A percentile compares a stretch with the other conserved stretches of the same genome.
Evolutionary conservation across 2,797 vertebrate genomes (phyloP).

Genomic region (Sebastes nivosus): DNA sequence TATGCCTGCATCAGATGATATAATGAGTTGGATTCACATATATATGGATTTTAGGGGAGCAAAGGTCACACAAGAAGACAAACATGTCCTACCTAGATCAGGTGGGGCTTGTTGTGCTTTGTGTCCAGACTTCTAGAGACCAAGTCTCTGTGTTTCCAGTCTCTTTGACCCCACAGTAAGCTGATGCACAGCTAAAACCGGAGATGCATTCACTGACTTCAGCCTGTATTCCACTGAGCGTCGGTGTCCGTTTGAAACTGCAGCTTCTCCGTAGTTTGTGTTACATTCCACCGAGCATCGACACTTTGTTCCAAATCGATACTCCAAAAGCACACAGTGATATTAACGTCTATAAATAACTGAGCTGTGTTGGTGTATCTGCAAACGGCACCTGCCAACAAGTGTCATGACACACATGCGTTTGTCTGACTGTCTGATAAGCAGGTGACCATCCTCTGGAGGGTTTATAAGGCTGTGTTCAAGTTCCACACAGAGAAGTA

Average conservation of each 20-base stretch:
- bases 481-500: conserved; percentile 54
- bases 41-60: not conserved
- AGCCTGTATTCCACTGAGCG: conserved; percentile 51
- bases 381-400: conserved; percentile 49
- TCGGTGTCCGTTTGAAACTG: conserved; percentile 29
- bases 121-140: conserved; percentile 64
- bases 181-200: conserved; percentile 17
- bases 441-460: conserved; percentile 49
- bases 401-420: conserved; percentile 52
- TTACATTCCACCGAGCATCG: conserved; percentile 60
- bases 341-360: conserved; percentile 60
- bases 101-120: conserved; percentile 64
- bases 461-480: conserved; percentile 54
- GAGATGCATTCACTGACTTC: conserved; percentile 45
- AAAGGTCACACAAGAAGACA: conserved; percentile 4
- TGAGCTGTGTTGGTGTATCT: conserved; percentile 47
- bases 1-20: not conserved
- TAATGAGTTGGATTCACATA: conserved; percentile 1
- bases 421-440: conserved; percentile 39
- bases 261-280: conserved; percentile 35
- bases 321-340: conserved; percentile 66
- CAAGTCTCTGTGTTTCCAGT: conserved; percentile 46
- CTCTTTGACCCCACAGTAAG: conserved; percentile 35
- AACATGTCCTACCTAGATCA: conserved; percentile 77
- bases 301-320: conserved; percentile 46